phyloP scores from a whole-genome alignment of 2,797 vertebrate genomes.

The Crocodylus rhombifer region DNA sequence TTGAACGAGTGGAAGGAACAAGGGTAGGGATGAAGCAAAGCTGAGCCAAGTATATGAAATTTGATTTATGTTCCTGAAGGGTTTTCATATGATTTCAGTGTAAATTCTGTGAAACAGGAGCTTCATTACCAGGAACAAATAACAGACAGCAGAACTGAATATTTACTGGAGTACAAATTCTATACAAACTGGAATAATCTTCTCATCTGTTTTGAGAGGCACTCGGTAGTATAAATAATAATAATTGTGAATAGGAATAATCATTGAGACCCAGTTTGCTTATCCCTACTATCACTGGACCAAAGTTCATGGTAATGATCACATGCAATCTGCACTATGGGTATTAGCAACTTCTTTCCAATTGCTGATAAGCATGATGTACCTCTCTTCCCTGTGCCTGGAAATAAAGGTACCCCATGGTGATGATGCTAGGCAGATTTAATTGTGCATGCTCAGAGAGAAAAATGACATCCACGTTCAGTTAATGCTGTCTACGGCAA shows the following conservation, averaged over 20 bases:
- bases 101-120: not conserved
- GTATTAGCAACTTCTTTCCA: conserved; percentile 34
- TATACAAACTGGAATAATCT: conserved; percentile 9
- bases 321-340: not conserved
- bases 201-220: not conserved
- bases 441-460: conserved; percentile 73
- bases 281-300: not conserved
- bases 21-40: not conserved
- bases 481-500: conserved; percentile 71
- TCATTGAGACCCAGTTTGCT: not conserved
- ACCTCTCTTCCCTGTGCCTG: not conserved
- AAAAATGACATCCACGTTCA: conserved; percentile 67
- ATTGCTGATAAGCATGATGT: not conserved
- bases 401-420: conserved; percentile 21
- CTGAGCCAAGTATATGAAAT: conserved; percentile 1
- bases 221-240: not conserved
- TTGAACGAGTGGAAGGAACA: not conserved
- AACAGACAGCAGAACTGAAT: not conserved
- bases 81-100: conserved; percentile 10
- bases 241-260: not conserved
- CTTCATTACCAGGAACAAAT: not conserved
- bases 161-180: not conserved
- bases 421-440: conserved; percentile 72
- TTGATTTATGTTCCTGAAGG: not conserved
- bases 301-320: not conserved